These are phyloP conservation scores for Parelbella ahira DNA, from an alignment of 2,888 invertebrate genomes.

Conservation along the genomic window DNA sequence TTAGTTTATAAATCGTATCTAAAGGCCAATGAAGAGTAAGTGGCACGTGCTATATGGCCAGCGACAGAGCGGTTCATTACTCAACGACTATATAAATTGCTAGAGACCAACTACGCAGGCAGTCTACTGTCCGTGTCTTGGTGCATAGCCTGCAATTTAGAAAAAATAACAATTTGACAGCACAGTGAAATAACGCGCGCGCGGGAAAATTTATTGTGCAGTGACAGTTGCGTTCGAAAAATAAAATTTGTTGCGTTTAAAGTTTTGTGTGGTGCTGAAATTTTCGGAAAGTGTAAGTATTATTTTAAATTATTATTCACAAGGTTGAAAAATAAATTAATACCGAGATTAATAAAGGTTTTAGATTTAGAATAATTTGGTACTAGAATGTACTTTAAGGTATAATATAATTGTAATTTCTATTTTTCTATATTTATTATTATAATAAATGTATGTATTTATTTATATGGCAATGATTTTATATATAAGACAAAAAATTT, in stretches of 20 bases:
- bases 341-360: no score
- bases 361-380: no score
- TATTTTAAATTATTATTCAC: no score
- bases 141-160: conserved; percentile 38
- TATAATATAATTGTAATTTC: no score
- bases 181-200: conserved; percentile 28
- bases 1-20: conserved; percentile 27
- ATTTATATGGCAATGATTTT: no score
- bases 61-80: conserved; percentile 31
- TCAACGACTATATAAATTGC: conserved; percentile 60
- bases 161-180: conserved; percentile 31
- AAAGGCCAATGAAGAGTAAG: conserved; percentile 32
- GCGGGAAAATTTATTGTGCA: conserved; percentile 31
- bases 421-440: no score
- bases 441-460: no score
- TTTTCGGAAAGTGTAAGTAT: conserved; percentile 15
- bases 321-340: no score
- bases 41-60: conserved; percentile 27
- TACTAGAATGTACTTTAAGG: no score
- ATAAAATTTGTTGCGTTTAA: conserved; percentile 23
- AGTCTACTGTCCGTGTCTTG: conserved; percentile 43
- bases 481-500: no score
- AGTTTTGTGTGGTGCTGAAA: conserved; percentile 20
- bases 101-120: conserved; percentile 41
- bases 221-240: conserved; percentile 30